phyloP scores from a whole-genome alignment of 2,113 vertebrate species.

The Cinclus mexicanus region DNA sequence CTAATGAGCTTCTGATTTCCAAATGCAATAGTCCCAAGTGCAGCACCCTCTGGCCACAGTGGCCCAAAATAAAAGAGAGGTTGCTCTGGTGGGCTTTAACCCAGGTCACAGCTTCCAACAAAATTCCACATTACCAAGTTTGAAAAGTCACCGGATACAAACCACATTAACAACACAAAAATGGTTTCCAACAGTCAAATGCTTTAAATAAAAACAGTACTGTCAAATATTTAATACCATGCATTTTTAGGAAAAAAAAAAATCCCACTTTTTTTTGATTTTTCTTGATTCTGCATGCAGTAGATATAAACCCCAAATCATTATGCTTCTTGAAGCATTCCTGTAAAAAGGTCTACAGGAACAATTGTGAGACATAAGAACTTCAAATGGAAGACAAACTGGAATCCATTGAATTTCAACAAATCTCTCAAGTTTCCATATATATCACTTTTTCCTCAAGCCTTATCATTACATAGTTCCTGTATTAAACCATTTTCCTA shows the following conservation, averaged over 20 bases:
- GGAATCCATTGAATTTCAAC: not conserved
- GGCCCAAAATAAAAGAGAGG: not conserved
- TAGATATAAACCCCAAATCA: not conserved
- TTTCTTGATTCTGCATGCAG: not conserved
- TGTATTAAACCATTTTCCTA: not conserved
- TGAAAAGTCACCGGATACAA: not conserved
- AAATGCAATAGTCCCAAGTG: not conserved
- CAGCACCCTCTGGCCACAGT: not conserved
- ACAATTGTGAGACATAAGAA: not conserved
- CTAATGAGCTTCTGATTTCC: not conserved
- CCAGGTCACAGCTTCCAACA: not conserved
- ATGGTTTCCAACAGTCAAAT: not conserved
- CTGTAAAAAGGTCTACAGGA: not conserved
- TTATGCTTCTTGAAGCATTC: not conserved
- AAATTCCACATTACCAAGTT: rapidly evolving
- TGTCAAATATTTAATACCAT: not conserved
- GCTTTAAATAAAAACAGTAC: not conserved
- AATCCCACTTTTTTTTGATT: not conserved
- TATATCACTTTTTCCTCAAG: not conserved
- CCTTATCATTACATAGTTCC: not conserved
- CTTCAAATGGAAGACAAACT: not conserved
- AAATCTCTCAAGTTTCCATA: not conserved
- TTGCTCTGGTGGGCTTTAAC: not conserved
- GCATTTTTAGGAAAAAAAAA: not conserved
- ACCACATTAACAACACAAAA: not conserved